Evolutionary conservation across 1,140 invertebrate genomes (phyloP).

Genomic region (Drosophila asahinai): DNA sequence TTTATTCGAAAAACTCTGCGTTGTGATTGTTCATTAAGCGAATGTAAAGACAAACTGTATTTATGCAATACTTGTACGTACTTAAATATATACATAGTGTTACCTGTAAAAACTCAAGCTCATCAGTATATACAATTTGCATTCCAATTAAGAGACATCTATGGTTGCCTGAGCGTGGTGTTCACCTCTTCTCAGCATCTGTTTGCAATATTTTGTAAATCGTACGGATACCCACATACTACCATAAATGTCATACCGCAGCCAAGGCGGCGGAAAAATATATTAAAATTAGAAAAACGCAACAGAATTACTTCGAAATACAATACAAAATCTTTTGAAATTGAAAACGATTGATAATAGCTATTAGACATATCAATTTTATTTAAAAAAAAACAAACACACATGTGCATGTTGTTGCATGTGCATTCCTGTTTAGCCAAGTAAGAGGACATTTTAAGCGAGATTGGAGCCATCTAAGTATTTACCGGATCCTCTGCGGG

Average conservation of each 20-base stretch:
- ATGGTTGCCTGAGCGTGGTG: constrained; percentile 18
- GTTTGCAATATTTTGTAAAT: constrained; percentile 48
- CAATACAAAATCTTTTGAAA: constrained; percentile 75
- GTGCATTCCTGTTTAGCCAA: constrained; percentile 65
- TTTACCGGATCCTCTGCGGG: constrained; percentile 29
- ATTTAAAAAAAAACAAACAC: constrained; percentile 56
- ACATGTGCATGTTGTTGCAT: constrained; percentile 50
- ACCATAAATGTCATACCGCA: constrained; percentile 42
- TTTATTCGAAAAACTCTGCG: constrained; percentile 83
- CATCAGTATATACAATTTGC: constrained; percentile 54
- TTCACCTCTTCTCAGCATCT: constrained; percentile 46
- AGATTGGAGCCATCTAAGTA: constrained; percentile 27
- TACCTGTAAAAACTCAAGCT: constrained; percentile 47
- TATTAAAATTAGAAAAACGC: constrained; percentile 27
- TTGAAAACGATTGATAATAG: constrained; percentile 85
- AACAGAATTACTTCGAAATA: constrained; percentile 73
- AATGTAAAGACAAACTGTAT: constrained; percentile 62
- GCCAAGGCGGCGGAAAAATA: constrained; percentile 19
- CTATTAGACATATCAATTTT: constrained; percentile 85
- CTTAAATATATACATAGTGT: constrained; percentile 30
- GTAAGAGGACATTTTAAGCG: constrained; percentile 64
- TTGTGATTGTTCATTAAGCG: constrained; percentile 85
- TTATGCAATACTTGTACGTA: constrained; percentile 60
- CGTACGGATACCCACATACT: constrained; percentile 46
- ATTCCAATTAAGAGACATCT: constrained; percentile 36